These are phyloP conservation scores for Acanthopleura granulata DNA, from an alignment of 2,888 invertebrate genomes.

Conservation along the genomic window DNA sequence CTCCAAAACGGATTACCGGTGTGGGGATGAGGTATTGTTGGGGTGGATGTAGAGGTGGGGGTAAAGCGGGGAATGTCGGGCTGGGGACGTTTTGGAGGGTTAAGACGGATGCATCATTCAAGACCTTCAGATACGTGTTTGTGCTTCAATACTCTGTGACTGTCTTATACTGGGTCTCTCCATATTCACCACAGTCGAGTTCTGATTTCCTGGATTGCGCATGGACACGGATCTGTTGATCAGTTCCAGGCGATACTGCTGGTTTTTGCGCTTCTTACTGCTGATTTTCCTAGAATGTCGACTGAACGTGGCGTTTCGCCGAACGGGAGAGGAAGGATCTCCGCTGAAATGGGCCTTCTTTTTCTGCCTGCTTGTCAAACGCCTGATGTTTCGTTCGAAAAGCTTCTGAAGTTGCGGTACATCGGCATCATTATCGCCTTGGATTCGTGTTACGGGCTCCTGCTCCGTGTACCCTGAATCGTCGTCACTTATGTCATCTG, in stretches of 20 bases:
- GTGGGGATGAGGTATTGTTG: too few species aligned
- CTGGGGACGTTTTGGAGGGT: too few species aligned
- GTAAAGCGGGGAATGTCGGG: too few species aligned
- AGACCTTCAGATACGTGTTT: conserved; percentile 14
- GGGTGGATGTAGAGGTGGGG: too few species aligned
- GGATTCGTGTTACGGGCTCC: background rate
- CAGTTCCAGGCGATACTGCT: background rate
- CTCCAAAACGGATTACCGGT: too few species aligned
- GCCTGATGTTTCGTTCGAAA: background rate
- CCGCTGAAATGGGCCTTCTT: background rate
- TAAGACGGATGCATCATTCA: background rate
- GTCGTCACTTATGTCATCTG: conserved; percentile 31
- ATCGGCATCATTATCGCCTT: conserved; percentile 30
- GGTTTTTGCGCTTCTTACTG: background rate
- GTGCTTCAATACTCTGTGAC: background rate
- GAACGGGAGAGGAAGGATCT: background rate
- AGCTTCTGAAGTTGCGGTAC: conserved; percentile 7
- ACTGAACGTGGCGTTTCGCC: background rate
- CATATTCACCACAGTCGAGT: background rate
- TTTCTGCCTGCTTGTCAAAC: conserved; percentile 13
- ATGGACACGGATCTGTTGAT: background rate
- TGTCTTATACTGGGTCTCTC: background rate
- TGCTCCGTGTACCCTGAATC: background rate
- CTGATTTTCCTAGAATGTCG: background rate
- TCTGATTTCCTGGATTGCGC: background rate